phyloP scores from a whole-genome alignment of 2,113 vertebrate genomes.

The Axis porcinus region DNA sequence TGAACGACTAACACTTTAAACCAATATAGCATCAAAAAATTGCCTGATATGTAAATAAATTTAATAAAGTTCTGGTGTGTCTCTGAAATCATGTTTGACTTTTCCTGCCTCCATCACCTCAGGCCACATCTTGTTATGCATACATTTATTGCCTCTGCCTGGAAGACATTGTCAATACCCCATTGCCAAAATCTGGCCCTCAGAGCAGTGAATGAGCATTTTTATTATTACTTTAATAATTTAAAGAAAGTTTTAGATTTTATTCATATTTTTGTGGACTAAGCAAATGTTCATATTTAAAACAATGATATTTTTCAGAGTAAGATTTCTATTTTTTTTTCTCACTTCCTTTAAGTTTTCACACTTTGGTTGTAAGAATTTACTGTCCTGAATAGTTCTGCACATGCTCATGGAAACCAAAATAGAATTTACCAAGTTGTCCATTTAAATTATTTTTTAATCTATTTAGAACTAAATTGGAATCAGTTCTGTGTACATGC shows the following conservation, averaged over 20 bases:
- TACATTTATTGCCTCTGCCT: constrained; percentile 68
- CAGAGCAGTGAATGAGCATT: not conserved
- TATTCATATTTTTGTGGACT: constrained; percentile 57
- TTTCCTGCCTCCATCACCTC: constrained; percentile 58
- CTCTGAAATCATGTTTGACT: constrained; percentile 68
- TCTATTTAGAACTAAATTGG: not conserved
- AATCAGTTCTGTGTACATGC: not conserved
- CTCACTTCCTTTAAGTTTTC: not conserved
- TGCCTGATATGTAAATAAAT: constrained; percentile 68
- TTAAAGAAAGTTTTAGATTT: constrained; percentile 69
- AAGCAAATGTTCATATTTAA: constrained; percentile 46
- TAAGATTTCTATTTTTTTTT: not conserved
- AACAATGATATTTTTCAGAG: not conserved
- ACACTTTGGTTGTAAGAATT: not conserved
- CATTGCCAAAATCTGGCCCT: constrained; percentile 45
- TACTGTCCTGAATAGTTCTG: not conserved
- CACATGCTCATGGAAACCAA: not conserved
- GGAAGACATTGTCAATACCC: constrained; percentile 60
- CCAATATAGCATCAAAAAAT: constrained; percentile 51
- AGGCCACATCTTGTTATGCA: constrained; percentile 72
- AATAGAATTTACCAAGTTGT: not conserved
- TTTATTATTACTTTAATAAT: constrained; percentile 75
- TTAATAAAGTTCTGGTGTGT: constrained; percentile 73
- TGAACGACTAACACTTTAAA: not conserved
- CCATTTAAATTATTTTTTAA: not conserved